Evolutionary conservation across 2,113 vertebrate genomes (phyloP).

Genomic region (Tenebrosternarchus preto): DNA sequence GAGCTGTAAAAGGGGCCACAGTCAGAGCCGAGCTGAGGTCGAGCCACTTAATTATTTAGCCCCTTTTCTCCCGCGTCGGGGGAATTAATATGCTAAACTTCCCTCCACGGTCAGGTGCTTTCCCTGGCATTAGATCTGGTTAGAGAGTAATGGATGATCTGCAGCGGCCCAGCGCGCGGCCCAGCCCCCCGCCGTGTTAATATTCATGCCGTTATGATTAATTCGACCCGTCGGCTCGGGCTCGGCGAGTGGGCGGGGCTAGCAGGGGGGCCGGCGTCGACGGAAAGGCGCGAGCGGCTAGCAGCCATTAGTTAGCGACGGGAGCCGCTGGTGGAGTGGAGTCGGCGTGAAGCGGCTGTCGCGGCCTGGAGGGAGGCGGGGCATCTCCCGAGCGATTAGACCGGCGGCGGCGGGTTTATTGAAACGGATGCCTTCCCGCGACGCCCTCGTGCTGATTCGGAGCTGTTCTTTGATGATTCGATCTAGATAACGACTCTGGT

Average conservation of each 20-base stretch:
- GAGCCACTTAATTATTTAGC: slow-evolving; percentile 62
- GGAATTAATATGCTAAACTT: slow-evolving; percentile 70
- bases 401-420: slow-evolving; percentile 61
- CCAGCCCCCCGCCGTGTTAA: slow-evolving; percentile 67
- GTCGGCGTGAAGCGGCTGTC: slow-evolving; percentile 61
- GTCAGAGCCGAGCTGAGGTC: slow-evolving; percentile 44
- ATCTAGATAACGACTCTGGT: neutral
- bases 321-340: slow-evolving; percentile 49
- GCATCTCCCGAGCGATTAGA: slow-evolving; percentile 61
- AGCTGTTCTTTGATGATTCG: neutral
- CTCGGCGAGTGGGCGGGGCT: slow-evolving; percentile 47
- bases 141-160: slow-evolving; percentile 70
- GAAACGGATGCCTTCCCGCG: slow-evolving; percentile 65
- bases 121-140: slow-evolving; percentile 61
- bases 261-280: slow-evolving; percentile 37
- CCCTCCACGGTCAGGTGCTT: slow-evolving; percentile 60
- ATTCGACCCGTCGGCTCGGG: slow-evolving; percentile 65
- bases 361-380: slow-evolving; percentile 65
- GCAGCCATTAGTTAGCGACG: slow-evolving; percentile 53
- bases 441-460: slow-evolving; percentile 55
- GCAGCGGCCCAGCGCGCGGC: slow-evolving; percentile 61
- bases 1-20: slow-evolving; percentile 31
- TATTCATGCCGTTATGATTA: slow-evolving; percentile 74
- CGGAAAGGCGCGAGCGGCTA: slow-evolving; percentile 46
- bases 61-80: slow-evolving; percentile 49